Evolutionary conservation across 2,113 vertebrate species (phyloP).

Genomic region (Natator depressus): DNA sequence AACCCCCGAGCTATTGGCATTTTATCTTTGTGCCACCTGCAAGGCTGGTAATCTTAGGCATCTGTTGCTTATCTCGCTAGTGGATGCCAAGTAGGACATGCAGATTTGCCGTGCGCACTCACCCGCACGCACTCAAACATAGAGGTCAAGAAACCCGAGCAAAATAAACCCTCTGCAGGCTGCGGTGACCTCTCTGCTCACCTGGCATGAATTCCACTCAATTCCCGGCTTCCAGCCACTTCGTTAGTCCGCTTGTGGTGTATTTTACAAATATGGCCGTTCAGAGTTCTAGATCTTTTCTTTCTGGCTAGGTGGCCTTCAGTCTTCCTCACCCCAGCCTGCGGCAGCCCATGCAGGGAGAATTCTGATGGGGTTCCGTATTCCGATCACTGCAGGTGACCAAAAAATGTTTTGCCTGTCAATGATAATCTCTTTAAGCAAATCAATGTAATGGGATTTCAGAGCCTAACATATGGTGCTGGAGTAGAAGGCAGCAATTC

Average conservation of each 20-base stretch:
- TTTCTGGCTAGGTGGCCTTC: not conserved
- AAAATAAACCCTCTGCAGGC: not conserved
- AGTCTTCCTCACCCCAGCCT: not conserved
- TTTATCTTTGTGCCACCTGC: not conserved
- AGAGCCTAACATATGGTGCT: slow-evolving; percentile 65
- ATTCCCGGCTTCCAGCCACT: not conserved
- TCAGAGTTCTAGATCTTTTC: not conserved
- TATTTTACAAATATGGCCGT: not conserved
- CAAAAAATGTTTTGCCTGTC: slow-evolving; percentile 24
- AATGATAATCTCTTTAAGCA: slow-evolving; percentile 62
- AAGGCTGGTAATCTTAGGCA: not conserved
- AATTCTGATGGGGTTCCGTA: not conserved
- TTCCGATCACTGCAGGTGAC: slow-evolving; percentile 39
- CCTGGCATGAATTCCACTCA: not conserved
- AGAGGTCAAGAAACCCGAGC: not conserved
- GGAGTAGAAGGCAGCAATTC: not conserved
- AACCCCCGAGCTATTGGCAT: not conserved
- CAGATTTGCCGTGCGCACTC: not conserved
- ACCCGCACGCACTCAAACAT: not conserved
- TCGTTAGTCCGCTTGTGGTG: not conserved
- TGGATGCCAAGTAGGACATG: not conserved
- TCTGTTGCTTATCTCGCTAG: not conserved
- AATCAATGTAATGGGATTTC: slow-evolving; percentile 73
- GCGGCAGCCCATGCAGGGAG: not conserved
- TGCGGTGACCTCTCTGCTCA: not conserved